phyloP scores from a whole-genome alignment of 2,113 vertebrate species.

The Tachysurus vachellii region DNA sequence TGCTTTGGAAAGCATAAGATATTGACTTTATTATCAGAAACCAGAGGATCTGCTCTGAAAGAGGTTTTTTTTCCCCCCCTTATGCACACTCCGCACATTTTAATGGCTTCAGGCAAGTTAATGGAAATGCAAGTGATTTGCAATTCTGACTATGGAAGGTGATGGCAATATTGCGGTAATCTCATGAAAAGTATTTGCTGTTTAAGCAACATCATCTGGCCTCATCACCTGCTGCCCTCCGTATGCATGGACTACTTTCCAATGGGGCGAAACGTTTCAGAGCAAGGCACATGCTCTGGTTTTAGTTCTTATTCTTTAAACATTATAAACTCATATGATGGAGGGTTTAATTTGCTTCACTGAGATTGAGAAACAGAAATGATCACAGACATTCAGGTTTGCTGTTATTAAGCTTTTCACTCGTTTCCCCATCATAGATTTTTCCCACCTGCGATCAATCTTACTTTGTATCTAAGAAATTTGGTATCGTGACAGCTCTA shows the following conservation, averaged over 20 bases:
- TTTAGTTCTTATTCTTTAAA: neutral
- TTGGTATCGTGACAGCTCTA: neutral
- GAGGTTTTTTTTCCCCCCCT: neutral
- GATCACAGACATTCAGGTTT: neutral
- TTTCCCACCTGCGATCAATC: neutral
- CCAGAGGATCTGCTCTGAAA: neutral
- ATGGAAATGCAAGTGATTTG: neutral
- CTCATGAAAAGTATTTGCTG: neutral
- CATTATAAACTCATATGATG: neutral
- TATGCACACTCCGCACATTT: neutral
- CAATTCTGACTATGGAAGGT: neutral
- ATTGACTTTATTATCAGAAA: neutral
- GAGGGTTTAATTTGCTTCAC: neutral
- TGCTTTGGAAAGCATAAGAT: neutral
- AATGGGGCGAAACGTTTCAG: neutral
- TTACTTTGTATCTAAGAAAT: neutral
- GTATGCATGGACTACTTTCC: neutral
- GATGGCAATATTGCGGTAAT: neutral
- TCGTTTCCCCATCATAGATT: neutral
- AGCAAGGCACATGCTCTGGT: neutral
- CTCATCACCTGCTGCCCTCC: neutral
- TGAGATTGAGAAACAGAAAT: neutral
- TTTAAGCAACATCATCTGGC: neutral
- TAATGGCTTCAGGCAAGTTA: neutral
- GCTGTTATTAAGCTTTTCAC: neutral